Evolutionary conservation across 2,113 vertebrate genomes (phyloP), one percentile per base, ranked within the genome.

Genomic region (Nannobrachium achirus): DNA sequence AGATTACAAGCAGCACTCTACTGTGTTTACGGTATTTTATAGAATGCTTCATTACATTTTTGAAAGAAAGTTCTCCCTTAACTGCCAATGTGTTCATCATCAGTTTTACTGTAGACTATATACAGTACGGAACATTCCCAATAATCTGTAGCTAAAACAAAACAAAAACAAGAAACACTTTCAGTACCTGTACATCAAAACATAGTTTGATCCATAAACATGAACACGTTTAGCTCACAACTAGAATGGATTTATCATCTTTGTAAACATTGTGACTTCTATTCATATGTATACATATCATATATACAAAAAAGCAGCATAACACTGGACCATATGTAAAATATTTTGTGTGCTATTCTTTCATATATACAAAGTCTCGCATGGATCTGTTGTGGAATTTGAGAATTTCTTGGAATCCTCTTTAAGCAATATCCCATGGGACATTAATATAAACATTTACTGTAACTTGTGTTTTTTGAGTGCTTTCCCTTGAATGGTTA

Each of bases 251-350:
- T 81, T 77, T 86, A 52, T 79, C 75, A 79, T 75, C 63, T 76
- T 65, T 92, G 92, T 93, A 93, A 93, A 93, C 92, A 93, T 85
- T 85, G 63, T 88, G 88, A 93, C 90, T 84, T 78, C 67, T 80
- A 86, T 73, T 68, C 63, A 90, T 74, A 80, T 76, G 57, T 66
- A 69, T 60, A 53, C 46, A 56, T 65, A 50, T 48, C 19, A 56
- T 67, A 53, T 53, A 66, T 38, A 63, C 25, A 60, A 39, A 86
- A 84, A 84, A 92, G 91, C 91, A 92, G 89, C 92, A 90, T 72
- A 86, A 81, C 74, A 85, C 72, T 85, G 80, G 63, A 86, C 73
- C 60, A 66, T 84, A 69, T 80, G 41, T 76, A 63, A 66, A 69
- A 72, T 67, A 42, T 14, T 65, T 58, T 69, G 39, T 68, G 44